phyloP scores from a whole-genome alignment of 2,888 invertebrate genomes.

The Candidula unifasciata region DNA sequence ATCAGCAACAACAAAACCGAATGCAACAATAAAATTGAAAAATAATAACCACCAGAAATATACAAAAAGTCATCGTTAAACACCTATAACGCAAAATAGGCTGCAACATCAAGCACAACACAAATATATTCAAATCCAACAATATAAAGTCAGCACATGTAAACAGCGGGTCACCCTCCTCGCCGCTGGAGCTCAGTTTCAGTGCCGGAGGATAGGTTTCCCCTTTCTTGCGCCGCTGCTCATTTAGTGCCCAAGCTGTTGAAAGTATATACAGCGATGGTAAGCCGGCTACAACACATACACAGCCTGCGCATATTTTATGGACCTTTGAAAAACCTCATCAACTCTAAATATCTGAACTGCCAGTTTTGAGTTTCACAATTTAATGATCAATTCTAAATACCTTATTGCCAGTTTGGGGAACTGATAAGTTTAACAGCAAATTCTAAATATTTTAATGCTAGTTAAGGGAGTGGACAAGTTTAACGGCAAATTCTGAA shows the following conservation, averaged over 20 bases:
- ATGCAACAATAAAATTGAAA: not conserved
- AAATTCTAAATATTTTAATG: no score
- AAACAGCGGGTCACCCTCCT: constrained; percentile 60
- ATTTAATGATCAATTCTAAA: no score
- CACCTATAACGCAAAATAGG: constrained; percentile 6
- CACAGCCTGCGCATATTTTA: not conserved
- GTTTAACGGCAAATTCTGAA: no score
- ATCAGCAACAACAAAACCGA: not conserved
- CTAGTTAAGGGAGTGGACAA: no score
- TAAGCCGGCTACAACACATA: not conserved
- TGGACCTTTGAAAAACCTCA: no score
- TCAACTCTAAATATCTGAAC: not conserved
- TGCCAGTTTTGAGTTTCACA: no score
- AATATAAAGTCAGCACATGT: constrained; percentile 35
- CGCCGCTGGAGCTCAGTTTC: constrained; percentile 59
- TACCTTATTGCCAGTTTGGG: no score
- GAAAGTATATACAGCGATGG: constrained; percentile 19
- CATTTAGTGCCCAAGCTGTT: constrained; percentile 72
- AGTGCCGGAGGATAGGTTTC: constrained; percentile 52
- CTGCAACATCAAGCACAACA: constrained; percentile 33
- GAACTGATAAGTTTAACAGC: no score
- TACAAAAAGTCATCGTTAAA: not conserved
- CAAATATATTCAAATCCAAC: constrained; percentile 27
- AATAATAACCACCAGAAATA: not conserved
- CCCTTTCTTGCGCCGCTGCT: constrained; percentile 64